Conservation (phyloP, 1,140 invertebrate genomes). For the Heliconius melpomene region DNA sequence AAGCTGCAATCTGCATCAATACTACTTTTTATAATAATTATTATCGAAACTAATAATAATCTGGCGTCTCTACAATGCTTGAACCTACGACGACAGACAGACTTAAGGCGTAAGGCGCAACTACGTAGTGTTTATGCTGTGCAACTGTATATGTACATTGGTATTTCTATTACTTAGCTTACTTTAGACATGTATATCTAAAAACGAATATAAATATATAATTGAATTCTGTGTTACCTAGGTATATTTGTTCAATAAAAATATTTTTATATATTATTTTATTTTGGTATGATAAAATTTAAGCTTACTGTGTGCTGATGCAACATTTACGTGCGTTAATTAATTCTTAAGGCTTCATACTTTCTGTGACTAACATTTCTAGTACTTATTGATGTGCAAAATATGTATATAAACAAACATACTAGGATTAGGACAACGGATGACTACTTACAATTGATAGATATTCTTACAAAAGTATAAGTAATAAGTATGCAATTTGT, state of each 20-base stretch:
- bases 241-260: background rate
- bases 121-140: too few species aligned
- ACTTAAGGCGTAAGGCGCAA: too few species aligned
- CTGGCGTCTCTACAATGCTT: too few species aligned
- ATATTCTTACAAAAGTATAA: background rate
- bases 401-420: background rate
- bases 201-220: too few species aligned
- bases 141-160: too few species aligned
- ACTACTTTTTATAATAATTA: too few species aligned
- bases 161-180: too few species aligned
- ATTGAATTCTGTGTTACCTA: too few species aligned
- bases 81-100: too few species aligned
- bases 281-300: background rate
- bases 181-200: too few species aligned
- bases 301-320: background rate
- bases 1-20: too few species aligned
- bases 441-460: background rate
- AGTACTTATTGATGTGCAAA: background rate
- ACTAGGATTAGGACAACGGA: slow-evolving; percentile 4
- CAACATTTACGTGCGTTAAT: background rate
- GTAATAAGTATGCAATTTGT: background rate
- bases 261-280: background rate
- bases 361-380: background rate
- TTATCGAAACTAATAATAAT: too few species aligned
- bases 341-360: background rate